Base-by-base conservation (phyloP, 2,797 vertebrate genomes). In the Aselliscus stoliczkanus region DNA sequence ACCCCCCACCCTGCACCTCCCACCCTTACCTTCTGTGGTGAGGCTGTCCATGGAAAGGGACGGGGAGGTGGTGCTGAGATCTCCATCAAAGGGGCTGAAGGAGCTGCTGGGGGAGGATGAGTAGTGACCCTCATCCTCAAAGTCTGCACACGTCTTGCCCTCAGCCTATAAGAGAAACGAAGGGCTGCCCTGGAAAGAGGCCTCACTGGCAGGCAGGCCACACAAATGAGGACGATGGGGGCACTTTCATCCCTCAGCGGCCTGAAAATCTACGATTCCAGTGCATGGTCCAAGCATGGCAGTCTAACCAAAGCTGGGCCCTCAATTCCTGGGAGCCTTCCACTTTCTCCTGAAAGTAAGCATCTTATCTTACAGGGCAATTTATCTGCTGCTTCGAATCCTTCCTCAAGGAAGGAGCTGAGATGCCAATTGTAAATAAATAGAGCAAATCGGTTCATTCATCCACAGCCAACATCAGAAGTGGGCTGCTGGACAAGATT, bases 21-120 rank as follows among this genome's bases (percentile, higher is more conserved):
- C 2, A 6, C 25, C 2, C 81, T 96, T 98, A 99, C 99, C 99
- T 98, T 99, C 98, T 0, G 99, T 99, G 31, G 99, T 99, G 56
- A 99, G 98, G 88, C 98, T 98, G 72, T 98, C 98, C 0, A 98
- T 21, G 62, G 96, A 94, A 80, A 97, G 92, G 0, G 98, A 97
- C 76, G 99, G 96, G 1, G 99, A 96, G 56, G 98, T 76, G 5
- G 99, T 98, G 69, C 98, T 90, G 69, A 81, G 47, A 9, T 97
- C 98, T 2, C 98, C 97, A 0, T 96, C 96, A 0, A 95, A 98
- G 2, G 97, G 94, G 8, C 98, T 98, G 88, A 95, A 60, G 3
- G 98, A 97, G 95, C 95, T 81, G 15, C 52, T 98, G 0, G 98
- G 98, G 82, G 97, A 97, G 11, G 98, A 97, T 0, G 99, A 98